A percentile compares a stretch with the other conserved stretches of the same genome.
These are phyloP conservation scores for Caenorhabditis plicata DNA, from an alignment of 2,888 invertebrate species.

Conservation along the genomic window DNA sequence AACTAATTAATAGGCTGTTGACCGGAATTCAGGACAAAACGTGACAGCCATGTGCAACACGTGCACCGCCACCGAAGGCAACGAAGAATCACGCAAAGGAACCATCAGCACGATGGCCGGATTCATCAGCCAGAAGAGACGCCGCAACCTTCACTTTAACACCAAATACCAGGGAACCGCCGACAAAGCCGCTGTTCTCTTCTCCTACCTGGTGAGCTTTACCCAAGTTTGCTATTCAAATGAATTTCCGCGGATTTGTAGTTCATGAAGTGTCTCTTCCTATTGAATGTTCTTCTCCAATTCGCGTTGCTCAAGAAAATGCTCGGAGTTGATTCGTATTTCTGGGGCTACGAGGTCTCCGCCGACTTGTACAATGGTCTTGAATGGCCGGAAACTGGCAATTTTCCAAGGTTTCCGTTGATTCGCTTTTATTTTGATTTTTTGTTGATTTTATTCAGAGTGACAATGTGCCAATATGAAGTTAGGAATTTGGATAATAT, in stretches of 20 bases:
- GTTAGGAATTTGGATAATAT: slow-evolving; percentile 63
- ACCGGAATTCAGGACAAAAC: slow-evolving; percentile 49
- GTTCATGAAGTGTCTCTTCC: slow-evolving; percentile 59
- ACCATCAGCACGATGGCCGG: slow-evolving; percentile 56
- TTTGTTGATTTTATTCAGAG: slow-evolving; percentile 32
- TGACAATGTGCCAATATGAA: slow-evolving; percentile 65
- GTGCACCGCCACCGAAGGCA: slow-evolving; percentile 56
- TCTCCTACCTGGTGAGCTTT: slow-evolving; percentile 50
- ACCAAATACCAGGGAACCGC: slow-evolving; percentile 14
- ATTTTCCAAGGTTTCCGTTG: slow-evolving; percentile 52
- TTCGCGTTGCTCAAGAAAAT: slow-evolving; percentile 59
- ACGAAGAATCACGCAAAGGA: slow-evolving; percentile 55
- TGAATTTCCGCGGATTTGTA: too few relatives aligned
- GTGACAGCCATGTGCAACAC: slow-evolving; percentile 62
- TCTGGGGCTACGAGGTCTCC: slow-evolving; percentile 62
- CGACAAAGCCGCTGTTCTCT: slow-evolving; percentile 19
- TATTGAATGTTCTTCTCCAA: slow-evolving; percentile 59
- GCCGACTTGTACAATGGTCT: slow-evolving; percentile 55
- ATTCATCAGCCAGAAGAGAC: slow-evolving; percentile 46
- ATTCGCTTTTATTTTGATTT: neutral
- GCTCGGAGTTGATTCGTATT: slow-evolving; percentile 58
- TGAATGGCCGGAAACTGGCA: slow-evolving; percentile 64
- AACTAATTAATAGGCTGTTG: neutral
- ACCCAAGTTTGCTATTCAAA: neutral
- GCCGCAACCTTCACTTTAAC: slow-evolving; percentile 15